These are phyloP conservation scores for Vanessa cardui DNA, from an alignment of 2,888 invertebrate genomes.

Conservation along the genomic window DNA sequence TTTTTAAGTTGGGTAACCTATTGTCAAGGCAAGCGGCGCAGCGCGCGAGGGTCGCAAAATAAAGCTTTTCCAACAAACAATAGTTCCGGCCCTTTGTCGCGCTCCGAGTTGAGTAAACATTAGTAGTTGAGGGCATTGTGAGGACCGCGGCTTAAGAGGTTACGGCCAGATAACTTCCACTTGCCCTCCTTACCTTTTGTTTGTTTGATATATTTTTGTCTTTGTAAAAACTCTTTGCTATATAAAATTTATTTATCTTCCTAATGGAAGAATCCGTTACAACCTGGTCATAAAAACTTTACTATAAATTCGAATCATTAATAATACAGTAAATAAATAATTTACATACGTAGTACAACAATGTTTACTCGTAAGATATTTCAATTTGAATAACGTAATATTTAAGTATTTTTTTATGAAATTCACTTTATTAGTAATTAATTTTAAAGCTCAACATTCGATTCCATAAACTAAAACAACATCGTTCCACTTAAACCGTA, in stretches of 20 bases:
- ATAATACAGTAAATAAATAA: not conserved
- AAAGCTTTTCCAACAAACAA: conserved; percentile 83
- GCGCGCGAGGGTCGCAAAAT: conserved; percentile 75
- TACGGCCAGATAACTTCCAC: conserved; percentile 72
- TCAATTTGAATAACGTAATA: too few relatives aligned
- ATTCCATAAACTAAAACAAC: conserved; percentile 17
- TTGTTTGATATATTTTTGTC: conserved; percentile 67
- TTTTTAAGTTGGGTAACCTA: conserved; percentile 83
- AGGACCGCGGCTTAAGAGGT: conserved; percentile 64
- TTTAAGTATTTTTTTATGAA: not conserved
- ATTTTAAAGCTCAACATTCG: not conserved
- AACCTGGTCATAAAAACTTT: not conserved
- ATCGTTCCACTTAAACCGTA: conserved; percentile 47
- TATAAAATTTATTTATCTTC: conserved; percentile 38
- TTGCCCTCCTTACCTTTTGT: conserved; percentile 74
- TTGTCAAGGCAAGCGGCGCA: conserved; percentile 69
- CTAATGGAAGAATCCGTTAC: conserved; percentile 18
- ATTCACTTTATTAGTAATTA: not conserved
- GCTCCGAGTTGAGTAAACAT: conserved; percentile 79
- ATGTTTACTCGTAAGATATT: too few relatives aligned
- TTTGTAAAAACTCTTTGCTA: conserved; percentile 47
- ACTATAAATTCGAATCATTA: conserved; percentile 1
- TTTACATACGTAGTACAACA: not conserved
- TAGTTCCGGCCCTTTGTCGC: conserved; percentile 83
- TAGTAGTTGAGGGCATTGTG: conserved; percentile 77